A percentile compares a stretch with the other conserved stretches of the same genome.
Conservation (phyloP, 2,113 vertebrate genomes). For the Genyomyrus donnyi region DNA sequence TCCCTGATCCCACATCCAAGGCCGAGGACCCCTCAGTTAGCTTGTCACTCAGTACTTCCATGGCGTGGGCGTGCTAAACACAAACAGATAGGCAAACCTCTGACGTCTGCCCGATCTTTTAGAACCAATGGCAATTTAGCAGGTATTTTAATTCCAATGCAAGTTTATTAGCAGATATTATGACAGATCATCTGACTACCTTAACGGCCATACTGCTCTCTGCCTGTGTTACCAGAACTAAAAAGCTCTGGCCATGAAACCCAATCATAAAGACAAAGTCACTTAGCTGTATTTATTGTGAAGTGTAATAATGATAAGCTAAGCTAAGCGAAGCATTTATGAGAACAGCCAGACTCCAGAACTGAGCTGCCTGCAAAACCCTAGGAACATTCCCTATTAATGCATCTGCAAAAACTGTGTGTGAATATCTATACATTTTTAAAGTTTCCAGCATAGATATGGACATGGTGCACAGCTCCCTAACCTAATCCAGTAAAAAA, state of each 20-base stretch:
- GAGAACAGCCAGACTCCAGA: background rate
- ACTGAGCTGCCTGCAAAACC: background rate
- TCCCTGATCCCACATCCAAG: slow-evolving; percentile 84
- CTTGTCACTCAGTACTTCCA: slow-evolving; percentile 77
- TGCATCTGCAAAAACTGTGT: background rate
- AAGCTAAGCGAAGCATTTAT: background rate
- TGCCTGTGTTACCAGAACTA: background rate
- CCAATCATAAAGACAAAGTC: background rate
- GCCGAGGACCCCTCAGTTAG: slow-evolving; percentile 73
- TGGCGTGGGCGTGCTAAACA: slow-evolving; percentile 74
- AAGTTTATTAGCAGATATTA: background rate
- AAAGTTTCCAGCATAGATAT: background rate
- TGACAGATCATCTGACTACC: background rate
- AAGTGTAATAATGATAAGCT: background rate
- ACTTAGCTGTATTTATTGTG: background rate
- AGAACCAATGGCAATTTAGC: background rate
- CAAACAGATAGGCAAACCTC: background rate
- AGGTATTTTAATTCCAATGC: background rate
- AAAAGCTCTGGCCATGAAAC: background rate
- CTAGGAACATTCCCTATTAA: background rate
- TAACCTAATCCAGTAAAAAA: background rate
- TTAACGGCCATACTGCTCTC: background rate
- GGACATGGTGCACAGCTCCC: background rate
- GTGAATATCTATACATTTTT: background rate
- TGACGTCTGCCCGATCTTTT: background rate